Evolutionary conservation across 2,888 invertebrate genomes (phyloP), one percentile per base, ranked within the genome.

Genomic region (Amiota minor): DNA sequence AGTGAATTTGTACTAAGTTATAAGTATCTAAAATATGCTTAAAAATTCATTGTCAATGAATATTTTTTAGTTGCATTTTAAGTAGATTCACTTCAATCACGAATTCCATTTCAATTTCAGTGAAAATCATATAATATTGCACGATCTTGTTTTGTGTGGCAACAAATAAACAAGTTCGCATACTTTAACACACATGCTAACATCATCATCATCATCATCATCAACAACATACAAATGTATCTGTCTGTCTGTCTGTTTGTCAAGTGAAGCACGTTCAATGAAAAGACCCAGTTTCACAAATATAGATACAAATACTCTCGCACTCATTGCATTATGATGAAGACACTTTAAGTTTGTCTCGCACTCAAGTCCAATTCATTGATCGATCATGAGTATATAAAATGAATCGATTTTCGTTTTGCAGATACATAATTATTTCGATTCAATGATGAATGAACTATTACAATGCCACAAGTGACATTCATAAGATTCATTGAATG

Each of bases 1-100:
- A 6, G 2, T 35, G 35, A 35, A 8, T 35, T 35, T 35, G 35
- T 35, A 35, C 35, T 35, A 8, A 35, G 35, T 35, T 23, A 6
- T 35, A 8, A 6, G 35, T 35, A 35, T 35, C 35, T 35, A 35
- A 35, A 35, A 35, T 35, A 35, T 35, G 35, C 6, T 35, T 35
- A 35, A 35, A 35, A 20, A 59, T 59, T 59, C 59, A 59, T 59
- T 59, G 59, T 18, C 59, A 59, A 18, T 9, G 59, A 16, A 20
- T 20, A 20, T 20, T 56, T 56, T 35, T 35, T 59, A 16, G 20
- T 20, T 59, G 59, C 59, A 59, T 59, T 59, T 59, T 59, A 59
- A 59, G 59, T 59, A 59, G 59, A 20, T 20, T 20, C 18, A 20
- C 59, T 59, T 20, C 16, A 59, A 59, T 59, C 59, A 59, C 59